Conservation (phyloP, 2,113 vertebrate genomes). For the Furnarius figulus region DNA sequence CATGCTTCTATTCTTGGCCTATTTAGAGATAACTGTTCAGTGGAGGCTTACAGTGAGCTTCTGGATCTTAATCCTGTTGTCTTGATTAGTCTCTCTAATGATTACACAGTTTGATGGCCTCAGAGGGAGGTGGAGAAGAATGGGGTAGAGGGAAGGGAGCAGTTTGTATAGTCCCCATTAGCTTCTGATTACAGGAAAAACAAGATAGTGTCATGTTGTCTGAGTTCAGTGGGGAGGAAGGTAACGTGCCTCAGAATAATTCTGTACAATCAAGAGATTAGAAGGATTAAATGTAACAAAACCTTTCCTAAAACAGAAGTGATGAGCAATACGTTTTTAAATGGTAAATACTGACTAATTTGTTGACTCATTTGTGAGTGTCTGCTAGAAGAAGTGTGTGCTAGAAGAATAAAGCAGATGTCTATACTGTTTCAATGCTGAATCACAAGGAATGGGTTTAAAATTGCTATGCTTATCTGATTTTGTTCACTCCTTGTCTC, state of each 20-base stretch:
- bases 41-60: background rate
- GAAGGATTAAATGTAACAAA: conserved; percentile 8
- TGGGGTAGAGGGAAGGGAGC: background rate
- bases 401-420: background rate
- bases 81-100: conserved; percentile 35
- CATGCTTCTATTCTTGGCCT: background rate
- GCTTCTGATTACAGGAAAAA: conserved; percentile 39
- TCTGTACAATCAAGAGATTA: conserved; percentile 13
- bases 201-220: conserved; percentile 20
- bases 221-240: conserved; percentile 17
- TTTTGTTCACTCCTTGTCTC: background rate
- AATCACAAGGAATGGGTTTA: background rate
- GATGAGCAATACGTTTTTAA: background rate
- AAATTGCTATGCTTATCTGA: background rate
- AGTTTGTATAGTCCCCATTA: background rate
- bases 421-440: background rate
- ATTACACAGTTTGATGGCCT: conserved; percentile 57
- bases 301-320: background rate
- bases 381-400: no score
- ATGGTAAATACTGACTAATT: background rate
- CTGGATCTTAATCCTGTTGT: conserved; percentile 39
- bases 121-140: conserved; percentile 51
- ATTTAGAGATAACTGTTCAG: background rate
- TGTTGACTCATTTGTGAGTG: background rate
- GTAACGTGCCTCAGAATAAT: conserved; percentile 28